Conservation (phyloP, 2,797 vertebrate species). For the Microctenopoma lineatum region DNA sequence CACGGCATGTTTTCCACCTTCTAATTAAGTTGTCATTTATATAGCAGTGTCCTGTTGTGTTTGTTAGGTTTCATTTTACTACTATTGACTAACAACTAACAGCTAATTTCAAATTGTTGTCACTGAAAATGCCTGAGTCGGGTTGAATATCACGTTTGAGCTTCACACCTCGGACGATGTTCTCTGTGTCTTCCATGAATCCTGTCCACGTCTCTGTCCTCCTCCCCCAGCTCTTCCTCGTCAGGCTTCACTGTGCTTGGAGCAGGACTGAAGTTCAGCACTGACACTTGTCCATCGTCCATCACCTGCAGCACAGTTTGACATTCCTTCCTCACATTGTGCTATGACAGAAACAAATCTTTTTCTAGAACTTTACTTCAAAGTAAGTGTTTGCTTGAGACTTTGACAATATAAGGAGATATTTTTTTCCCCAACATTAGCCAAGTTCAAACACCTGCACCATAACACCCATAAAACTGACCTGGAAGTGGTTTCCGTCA, state of each 20-base stretch:
- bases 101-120: too few species aligned
- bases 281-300: constrained; percentile 85
- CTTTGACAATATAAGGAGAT: too few species aligned
- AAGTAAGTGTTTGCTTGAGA: neutral
- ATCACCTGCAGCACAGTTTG: constrained; percentile 82
- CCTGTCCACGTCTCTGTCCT: constrained; percentile 36
- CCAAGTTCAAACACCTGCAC: neutral
- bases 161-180: constrained; percentile 86
- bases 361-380: neutral
- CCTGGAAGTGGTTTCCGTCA: constrained; percentile 90
- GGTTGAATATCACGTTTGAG: neutral
- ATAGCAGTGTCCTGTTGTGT: too few species aligned
- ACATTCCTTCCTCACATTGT: rapidly evolving
- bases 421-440: too few species aligned
- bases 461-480: constrained; percentile 52
- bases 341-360: neutral
- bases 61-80: too few species aligned
- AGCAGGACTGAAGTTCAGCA: constrained; percentile 62
- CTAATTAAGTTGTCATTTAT: neutral
- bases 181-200: constrained; percentile 67
- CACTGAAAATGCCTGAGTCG: neutral
- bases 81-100: too few species aligned
- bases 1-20: constrained; percentile 7
- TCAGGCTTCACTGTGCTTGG: constrained; percentile 32
- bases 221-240: constrained; percentile 40